A percentile compares a stretch with the other conserved stretches of the same genome.
Conservation (phyloP, 2,113 vertebrate genomes). For the Crotophaga sulcirostris region DNA sequence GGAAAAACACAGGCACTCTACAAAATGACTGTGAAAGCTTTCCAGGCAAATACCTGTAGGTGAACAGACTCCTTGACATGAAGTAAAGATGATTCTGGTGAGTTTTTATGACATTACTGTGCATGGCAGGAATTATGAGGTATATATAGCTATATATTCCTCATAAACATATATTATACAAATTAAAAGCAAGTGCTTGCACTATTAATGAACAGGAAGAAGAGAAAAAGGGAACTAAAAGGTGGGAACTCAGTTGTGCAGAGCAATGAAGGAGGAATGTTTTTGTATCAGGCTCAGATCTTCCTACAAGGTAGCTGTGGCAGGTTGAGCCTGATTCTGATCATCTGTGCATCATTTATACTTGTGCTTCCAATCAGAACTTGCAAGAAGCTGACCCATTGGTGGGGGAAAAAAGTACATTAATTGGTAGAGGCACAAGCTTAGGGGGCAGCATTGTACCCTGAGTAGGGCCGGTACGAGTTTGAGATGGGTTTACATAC, state of each 20-base stretch:
- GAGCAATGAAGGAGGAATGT: neutral
- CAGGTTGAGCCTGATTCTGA: neutral
- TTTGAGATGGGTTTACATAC: neutral
- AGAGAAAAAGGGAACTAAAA: neutral
- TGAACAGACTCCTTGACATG: neutral
- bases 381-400: neutral
- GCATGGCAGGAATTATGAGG: neutral
- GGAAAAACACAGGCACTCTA: neutral
- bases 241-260: neutral
- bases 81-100: neutral
- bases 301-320: neutral
- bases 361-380: neutral
- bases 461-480: accelerated
- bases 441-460: neutral
- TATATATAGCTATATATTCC: neutral
- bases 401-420: accelerated
- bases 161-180: neutral
- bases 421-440: neutral
- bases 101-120: neutral
- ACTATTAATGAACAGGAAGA: neutral
- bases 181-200: neutral
- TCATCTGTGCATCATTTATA: neutral
- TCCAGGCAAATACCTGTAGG: neutral
- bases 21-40: neutral
- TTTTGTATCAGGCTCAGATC: neutral